phyloP scores from a whole-genome alignment of 2,888 invertebrate species.

The Cacoxenus indagator region DNA sequence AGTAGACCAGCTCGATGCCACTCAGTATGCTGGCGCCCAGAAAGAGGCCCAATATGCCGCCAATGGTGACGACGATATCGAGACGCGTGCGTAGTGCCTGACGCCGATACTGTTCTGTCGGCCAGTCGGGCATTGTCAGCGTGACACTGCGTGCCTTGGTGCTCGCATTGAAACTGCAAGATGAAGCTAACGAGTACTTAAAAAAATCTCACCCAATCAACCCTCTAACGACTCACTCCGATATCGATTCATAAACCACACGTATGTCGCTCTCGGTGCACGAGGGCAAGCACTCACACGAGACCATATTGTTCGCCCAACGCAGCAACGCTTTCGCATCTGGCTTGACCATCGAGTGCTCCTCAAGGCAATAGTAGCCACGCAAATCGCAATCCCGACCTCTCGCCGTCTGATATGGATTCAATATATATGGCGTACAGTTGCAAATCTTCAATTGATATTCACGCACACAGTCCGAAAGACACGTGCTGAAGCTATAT shows the following conservation, averaged over 20 bases:
- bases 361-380: conserved; percentile 76
- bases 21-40: conserved; percentile 76
- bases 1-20: conserved; percentile 74
- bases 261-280: conserved; percentile 79
- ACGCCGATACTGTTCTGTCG: conserved; percentile 71
- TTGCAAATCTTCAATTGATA: conserved; percentile 75
- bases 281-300: conserved; percentile 78
- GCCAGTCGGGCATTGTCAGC: conserved; percentile 58
- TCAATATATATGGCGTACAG: conserved; percentile 78
- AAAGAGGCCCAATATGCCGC: conserved; percentile 75
- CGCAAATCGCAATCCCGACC: conserved; percentile 73
- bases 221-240: conserved; percentile 34
- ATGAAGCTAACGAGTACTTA: neutral
- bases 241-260: conserved; percentile 58
- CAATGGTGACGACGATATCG: conserved; percentile 74
- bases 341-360: conserved; percentile 43
- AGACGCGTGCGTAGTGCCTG: conserved; percentile 70
- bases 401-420: conserved; percentile 72
- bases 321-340: conserved; percentile 72
- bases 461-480: conserved; percentile 77
- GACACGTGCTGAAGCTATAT: conserved; percentile 82
- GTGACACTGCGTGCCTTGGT: conserved; percentile 45
- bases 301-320: conserved; percentile 40
- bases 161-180: conserved; percentile 33
- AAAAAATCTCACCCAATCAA: neutral